Conservation (phyloP, 2,888 invertebrate genomes). For the Listrodromus nycthemerus region DNA sequence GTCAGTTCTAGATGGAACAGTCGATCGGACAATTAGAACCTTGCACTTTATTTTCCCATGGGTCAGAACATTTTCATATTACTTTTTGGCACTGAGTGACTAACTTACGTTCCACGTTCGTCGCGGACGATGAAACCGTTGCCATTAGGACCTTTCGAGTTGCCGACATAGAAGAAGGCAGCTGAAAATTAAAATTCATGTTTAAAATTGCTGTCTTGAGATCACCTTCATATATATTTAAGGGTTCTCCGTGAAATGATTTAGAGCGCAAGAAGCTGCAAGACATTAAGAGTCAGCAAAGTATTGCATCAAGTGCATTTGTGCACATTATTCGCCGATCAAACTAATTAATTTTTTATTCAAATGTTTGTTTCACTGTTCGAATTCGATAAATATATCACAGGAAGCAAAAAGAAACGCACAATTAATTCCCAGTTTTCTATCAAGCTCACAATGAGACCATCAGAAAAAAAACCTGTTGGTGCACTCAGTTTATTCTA, state of each 20-base stretch:
- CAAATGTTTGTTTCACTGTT: too few relatives aligned
- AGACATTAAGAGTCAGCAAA: too few relatives aligned
- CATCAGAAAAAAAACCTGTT: too few relatives aligned
- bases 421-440: too few relatives aligned
- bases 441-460: too few relatives aligned
- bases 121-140: constrained; percentile 92
- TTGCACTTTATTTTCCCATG: background rate
- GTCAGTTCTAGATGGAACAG: constrained; percentile 85
- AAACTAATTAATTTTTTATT: too few relatives aligned
- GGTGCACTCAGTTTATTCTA: too few relatives aligned
- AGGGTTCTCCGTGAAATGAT: background rate
- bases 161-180: constrained; percentile 96
- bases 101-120: constrained; percentile 90
- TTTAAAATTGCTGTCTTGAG: background rate
- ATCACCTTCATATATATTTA: background rate
- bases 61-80: background rate
- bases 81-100: background rate
- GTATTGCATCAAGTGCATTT: too few relatives aligned
- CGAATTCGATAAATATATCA: too few relatives aligned
- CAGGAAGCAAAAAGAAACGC: too few relatives aligned
- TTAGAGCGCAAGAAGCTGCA: too few relatives aligned
- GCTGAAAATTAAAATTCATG: constrained; percentile 86
- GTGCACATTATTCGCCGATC: too few relatives aligned
- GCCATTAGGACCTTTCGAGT: constrained; percentile 88
- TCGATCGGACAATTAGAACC: constrained; percentile 51